Conservation (phyloP, 2,888 invertebrate genomes). For the Aleiodes leptofemur region DNA sequence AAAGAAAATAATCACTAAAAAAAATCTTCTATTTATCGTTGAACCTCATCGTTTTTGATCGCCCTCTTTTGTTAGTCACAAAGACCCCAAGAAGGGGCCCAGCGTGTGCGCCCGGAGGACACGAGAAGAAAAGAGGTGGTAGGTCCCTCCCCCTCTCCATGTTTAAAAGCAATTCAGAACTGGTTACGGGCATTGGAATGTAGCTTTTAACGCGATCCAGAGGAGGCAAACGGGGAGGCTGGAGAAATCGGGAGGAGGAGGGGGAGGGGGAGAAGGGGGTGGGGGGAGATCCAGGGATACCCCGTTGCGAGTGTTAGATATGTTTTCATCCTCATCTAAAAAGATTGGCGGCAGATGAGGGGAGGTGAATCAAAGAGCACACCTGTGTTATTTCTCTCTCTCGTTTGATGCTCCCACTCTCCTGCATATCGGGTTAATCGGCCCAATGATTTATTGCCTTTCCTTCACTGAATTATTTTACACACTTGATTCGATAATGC, state of each 20-base stretch:
- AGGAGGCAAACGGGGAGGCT: conserved; percentile 39
- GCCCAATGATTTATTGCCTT: conserved; percentile 17
- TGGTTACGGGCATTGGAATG: conserved; percentile 67
- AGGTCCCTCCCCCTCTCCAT: conserved; percentile 27
- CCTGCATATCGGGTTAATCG: conserved; percentile 12
- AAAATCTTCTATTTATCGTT: neutral
- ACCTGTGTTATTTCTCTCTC: conserved; percentile 12
- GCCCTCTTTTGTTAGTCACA: too few relatives aligned
- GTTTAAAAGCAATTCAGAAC: conserved; percentile 66
- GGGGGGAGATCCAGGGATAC: conserved; percentile 54
- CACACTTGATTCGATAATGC: too few relatives aligned
- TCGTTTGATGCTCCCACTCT: too few relatives aligned
- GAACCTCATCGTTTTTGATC: too few relatives aligned
- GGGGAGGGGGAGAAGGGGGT: conserved; percentile 44
- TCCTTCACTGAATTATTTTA: neutral
- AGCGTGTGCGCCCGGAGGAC: neutral
- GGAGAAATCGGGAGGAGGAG: conserved; percentile 25
- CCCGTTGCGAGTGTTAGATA: conserved; percentile 46
- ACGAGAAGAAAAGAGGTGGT: conserved; percentile 39
- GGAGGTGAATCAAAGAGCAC: conserved; percentile 19
- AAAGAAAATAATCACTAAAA: too few relatives aligned
- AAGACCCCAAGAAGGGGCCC: conserved; percentile 9
- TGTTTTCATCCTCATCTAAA: conserved; percentile 27
- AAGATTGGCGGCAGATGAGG: neutral
- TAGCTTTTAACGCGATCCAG: conserved; percentile 64